Base-by-base conservation (phyloP, 2,113 vertebrate genomes). In the Polyodon spathula region DNA sequence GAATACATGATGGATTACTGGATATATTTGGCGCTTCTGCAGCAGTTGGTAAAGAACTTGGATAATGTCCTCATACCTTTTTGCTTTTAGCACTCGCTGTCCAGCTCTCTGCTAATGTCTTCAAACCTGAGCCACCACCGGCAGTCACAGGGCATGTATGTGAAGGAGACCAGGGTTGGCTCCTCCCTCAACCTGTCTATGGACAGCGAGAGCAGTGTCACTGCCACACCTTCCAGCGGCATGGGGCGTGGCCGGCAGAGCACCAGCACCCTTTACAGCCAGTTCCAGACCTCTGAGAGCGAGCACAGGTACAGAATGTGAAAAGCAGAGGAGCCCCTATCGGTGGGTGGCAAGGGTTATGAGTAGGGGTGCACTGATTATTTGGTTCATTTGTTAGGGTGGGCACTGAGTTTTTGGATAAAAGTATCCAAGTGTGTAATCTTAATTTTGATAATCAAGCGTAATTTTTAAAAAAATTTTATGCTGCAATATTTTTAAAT, bases 281-380 rank as follows among this genome's bases (percentile, higher is more conserved):
- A 97, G 78, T 98, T 98, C 84, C 93, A 94, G 82, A 93, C 82
- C 12, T 86, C 90, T 0, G 96, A 98, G 81, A 97, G 93, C 6
- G 95, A 98, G 79, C 97, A 98, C 87, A 91, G 95, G 95, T 95
- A 61, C 27, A 27, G 27, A 27, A 27, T 27, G 3, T 27, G 27
- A 3, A 27, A 27, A 27, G 27, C 27, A 4, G 81, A 52, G 12
- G 37, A 4, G 4, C 16, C 1, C 63, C 17, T 27, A 2, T 11
- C 15, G 38, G 12, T 10, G 27, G 8, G 9, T 8, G 1, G 42
- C 1, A 14, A 27, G 27, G 27, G 27, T 27, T 27, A 27, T 27
- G 27, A 27, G 27, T 27, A 27, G 27, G 27, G 27, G 1, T 27
- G 27, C 27, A 27, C 27, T 27, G 27, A 27, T 27, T 27, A 27